Evolutionary conservation across 2,888 invertebrate genomes (phyloP), one percentile per base, ranked within the genome.

Genomic region (Sepiola atlantica): DNA sequence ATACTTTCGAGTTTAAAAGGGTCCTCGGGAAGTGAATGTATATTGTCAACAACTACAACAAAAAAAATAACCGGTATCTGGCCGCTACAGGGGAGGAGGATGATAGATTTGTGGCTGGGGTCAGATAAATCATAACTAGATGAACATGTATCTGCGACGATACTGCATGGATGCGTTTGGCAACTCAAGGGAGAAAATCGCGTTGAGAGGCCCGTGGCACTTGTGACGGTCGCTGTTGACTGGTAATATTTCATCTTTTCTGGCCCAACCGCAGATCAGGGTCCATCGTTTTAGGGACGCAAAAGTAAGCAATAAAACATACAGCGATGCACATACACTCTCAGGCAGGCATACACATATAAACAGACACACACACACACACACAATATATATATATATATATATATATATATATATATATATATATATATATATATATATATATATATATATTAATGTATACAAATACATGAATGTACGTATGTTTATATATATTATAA

Each of bases 11-110:
- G 77, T 77, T 77, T 77, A 77, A 77, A 77, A 77, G 77, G 77
- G 77, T 77, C 77, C 77, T 77, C 77, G 77, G 77, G 77, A n/a
- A 77, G 77, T 77, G 77, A 77, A 77, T 77, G 77, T 77, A 77
- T 77, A 77, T 77, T 77, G 77, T 77, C 77, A 77, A 28, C n/a
- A 77, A 45, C 45, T 4, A 45, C 45, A 45, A 45, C 45, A 45
- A 45, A 45, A 45, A 45, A 45, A 45, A 45, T 8, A 45, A 45
- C 8, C 12, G n/a, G n/a, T n/a, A n/a, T n/a, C 16, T n/a, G 14
- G 77, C n/a, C 32, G 77, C 32, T 77, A 16, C n/a, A 4, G 77
- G 77, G n/a, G 4, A n/a, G 77, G 16, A 77, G n/a, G 77, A 77
- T 77, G 77, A 77, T 77, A 77, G 77, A 77, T 77, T 77, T 77